Conservation (phyloP, 2,113 vertebrate genomes). For the Spea multiplicata region DNA sequence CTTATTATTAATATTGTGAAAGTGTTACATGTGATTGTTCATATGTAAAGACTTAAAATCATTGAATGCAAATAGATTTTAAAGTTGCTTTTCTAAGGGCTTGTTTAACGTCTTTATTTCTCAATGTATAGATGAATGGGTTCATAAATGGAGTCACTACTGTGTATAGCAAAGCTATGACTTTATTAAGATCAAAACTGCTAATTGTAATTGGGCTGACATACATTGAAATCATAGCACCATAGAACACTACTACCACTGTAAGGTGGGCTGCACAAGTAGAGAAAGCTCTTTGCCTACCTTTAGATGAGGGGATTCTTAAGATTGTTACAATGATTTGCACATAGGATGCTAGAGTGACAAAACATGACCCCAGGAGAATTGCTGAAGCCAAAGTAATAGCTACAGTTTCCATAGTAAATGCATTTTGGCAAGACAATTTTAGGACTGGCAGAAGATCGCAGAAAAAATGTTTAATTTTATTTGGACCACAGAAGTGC, state of each 20-base stretch:
- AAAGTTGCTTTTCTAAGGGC: constrained; percentile 10
- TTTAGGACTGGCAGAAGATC: constrained; percentile 54
- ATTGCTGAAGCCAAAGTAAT: constrained; percentile 24
- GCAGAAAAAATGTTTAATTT: constrained; percentile 55
- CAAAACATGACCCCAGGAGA: constrained; percentile 28
- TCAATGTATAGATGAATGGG: constrained; percentile 33
- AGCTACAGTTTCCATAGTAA: constrained; percentile 44
- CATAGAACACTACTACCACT: constrained; percentile 37
- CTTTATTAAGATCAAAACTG: constrained; percentile 13
- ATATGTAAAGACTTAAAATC: background rate
- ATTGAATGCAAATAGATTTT: background rate
- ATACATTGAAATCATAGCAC: constrained; percentile 43
- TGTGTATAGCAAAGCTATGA: constrained; percentile 23
- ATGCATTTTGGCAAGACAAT: constrained; percentile 51
- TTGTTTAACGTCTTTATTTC: constrained; percentile 33
- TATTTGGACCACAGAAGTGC: constrained; percentile 38
- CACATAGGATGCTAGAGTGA: constrained; percentile 27
- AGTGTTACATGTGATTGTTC: no score
- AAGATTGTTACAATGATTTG: constrained; percentile 21
- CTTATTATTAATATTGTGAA: no score
- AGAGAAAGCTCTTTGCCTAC: constrained; percentile 22
- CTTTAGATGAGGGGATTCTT: constrained; percentile 17
- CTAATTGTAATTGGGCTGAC: constrained; percentile 6
- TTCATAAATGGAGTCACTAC: constrained; percentile 35
- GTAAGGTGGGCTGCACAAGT: constrained; percentile 33